phyloP scores from a whole-genome alignment of 30 jellyfish, hydroid and myxozoan genomes.

The Mastigias papua region DNA sequence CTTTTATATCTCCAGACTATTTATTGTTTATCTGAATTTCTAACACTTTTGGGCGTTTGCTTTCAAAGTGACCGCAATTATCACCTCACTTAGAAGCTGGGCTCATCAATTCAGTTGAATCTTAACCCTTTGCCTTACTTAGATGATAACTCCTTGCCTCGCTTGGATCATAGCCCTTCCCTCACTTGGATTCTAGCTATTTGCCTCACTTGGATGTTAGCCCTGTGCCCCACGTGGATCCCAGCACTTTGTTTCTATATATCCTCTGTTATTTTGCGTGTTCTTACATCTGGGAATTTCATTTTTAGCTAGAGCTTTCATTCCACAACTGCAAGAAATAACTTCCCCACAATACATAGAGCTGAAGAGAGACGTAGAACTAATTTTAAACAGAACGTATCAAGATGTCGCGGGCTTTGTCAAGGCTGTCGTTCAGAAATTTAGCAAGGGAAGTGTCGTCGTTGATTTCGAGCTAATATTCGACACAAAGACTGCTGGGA shows the following conservation, averaged over 20 bases:
- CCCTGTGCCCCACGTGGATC: too few species aligned
- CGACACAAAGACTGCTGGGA: slow-evolving; percentile 54
- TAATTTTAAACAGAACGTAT: slow-evolving; percentile 31
- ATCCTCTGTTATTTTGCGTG: not conserved
- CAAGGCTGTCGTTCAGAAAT: slow-evolving; percentile 45
- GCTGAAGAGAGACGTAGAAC: slow-evolving; percentile 34
- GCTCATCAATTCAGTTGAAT: too few species aligned
- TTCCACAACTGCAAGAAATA: not conserved
- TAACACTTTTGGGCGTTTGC: too few species aligned
- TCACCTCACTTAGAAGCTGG: too few species aligned
- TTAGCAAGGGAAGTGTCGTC: slow-evolving; percentile 35
- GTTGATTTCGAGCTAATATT: slow-evolving; percentile 46
- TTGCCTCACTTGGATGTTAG: too few species aligned
- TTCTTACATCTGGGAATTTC: not conserved
- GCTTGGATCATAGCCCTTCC: too few species aligned
- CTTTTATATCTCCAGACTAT: too few species aligned
- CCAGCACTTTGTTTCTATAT: not conserved
- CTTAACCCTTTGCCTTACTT: too few species aligned
- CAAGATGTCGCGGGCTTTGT: slow-evolving; percentile 57
- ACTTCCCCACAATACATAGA: slow-evolving; percentile 1
- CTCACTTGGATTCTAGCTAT: too few species aligned
- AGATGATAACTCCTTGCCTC: too few species aligned
- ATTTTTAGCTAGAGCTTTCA: not conserved
- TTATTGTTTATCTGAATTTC: too few species aligned
- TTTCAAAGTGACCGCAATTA: too few species aligned